These are phyloP conservation scores for Aricia agestis DNA, from an alignment of 1,140 invertebrate species.

Conservation along the genomic window DNA sequence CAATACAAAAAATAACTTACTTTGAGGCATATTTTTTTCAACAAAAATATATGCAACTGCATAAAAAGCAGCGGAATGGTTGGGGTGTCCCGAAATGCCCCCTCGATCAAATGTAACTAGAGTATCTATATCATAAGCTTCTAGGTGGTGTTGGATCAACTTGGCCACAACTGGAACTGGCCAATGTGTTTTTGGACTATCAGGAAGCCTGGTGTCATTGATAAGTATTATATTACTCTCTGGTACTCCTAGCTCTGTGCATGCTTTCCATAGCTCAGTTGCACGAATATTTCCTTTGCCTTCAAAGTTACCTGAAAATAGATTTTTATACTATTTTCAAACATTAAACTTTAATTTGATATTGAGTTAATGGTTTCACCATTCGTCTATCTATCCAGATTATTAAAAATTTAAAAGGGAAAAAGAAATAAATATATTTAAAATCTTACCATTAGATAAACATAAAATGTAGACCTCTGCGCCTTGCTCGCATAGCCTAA, in stretches of 20 bases:
- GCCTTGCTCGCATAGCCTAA: slow-evolving; percentile 80
- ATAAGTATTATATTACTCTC: slow-evolving; percentile 84
- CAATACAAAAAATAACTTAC: slow-evolving; percentile 45
- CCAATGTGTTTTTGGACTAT: slow-evolving; percentile 86
- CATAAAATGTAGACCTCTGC: slow-evolving; percentile 89
- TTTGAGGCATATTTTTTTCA: slow-evolving; percentile 82
- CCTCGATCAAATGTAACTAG: slow-evolving; percentile 94
- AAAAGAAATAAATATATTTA: too few relatives aligned
- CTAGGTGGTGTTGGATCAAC: slow-evolving; percentile 83
- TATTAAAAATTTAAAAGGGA: too few relatives aligned
- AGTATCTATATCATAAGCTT: slow-evolving; percentile 86
- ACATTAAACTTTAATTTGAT: too few relatives aligned
- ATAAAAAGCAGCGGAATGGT: slow-evolving; percentile 91
- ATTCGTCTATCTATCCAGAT: too few relatives aligned
- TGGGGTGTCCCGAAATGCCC: slow-evolving; percentile 92
- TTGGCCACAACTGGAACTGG: slow-evolving; percentile 83
- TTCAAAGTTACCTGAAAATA: slow-evolving; percentile 82
- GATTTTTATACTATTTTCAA: neutral
- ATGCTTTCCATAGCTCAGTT: slow-evolving; percentile 87
- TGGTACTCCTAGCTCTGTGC: slow-evolving; percentile 85
- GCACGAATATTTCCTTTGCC: slow-evolving; percentile 82
- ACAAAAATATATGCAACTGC: slow-evolving; percentile 85
- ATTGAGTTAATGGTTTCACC: too few relatives aligned
- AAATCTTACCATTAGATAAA: slow-evolving; percentile 85
- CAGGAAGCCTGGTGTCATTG: slow-evolving; percentile 83